Evolutionary conservation across 2,888 invertebrate species (phyloP).

Genomic region (Thymelicus acteon): DNA sequence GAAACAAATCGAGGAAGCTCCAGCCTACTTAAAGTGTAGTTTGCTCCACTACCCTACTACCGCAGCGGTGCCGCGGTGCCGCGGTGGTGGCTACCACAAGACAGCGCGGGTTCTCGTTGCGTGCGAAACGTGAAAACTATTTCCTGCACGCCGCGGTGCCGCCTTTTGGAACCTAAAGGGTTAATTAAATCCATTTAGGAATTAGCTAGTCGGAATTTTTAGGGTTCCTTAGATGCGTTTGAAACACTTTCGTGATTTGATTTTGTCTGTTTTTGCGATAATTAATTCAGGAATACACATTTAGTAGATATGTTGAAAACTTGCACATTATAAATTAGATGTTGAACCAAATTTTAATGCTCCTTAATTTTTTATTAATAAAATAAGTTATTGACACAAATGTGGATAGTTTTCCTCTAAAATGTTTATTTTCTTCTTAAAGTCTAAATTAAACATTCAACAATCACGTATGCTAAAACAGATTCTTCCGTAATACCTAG

Average conservation of each 20-base stretch:
- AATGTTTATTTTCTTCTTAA: too few species aligned
- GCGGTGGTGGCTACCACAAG: slow-evolving; percentile 3
- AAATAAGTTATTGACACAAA: too few species aligned
- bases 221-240: neutral
- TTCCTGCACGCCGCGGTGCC: neutral
- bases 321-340: too few species aligned
- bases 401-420: too few species aligned
- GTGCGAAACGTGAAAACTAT: slow-evolving; percentile 16
- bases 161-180: slow-evolving; percentile 6
- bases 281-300: too few species aligned
- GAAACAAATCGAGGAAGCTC: neutral
- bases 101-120: slow-evolving; percentile 4
- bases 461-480: neutral
- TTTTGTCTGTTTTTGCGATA: too few species aligned
- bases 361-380: too few species aligned
- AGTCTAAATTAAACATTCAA: too few species aligned
- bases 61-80: too few species aligned
- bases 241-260: neutral
- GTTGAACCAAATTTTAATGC: too few species aligned
- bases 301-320: too few species aligned
- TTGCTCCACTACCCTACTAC: neutral
- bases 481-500: neutral
- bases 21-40: neutral
- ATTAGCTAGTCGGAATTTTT: neutral
- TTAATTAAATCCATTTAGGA: slow-evolving; percentile 8